These are phyloP conservation scores for Epinephelus lanceolatus DNA, from an alignment of 2,113 vertebrate species.

Conservation along the genomic window DNA sequence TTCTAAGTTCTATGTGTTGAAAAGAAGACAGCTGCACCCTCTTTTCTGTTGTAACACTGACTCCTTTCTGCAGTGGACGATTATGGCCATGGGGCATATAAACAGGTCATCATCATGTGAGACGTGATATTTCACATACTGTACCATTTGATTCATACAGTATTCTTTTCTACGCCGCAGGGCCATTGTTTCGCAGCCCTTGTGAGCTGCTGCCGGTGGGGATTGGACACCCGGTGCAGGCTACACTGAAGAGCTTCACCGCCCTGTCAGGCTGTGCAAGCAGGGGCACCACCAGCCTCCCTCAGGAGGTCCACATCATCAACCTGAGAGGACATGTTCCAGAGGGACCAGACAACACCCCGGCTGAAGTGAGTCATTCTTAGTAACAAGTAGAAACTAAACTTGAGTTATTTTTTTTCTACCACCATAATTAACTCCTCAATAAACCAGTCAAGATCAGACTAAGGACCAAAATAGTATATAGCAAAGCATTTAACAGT, in stretches of 20 bases:
- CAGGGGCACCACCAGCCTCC: conserved; percentile 87
- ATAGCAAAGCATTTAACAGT: background rate
- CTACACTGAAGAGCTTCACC: conserved; percentile 90
- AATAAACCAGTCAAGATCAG: background rate
- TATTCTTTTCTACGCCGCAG: conserved; percentile 69
- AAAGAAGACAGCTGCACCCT: background rate
- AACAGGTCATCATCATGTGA: background rate
- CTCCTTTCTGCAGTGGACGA: background rate
- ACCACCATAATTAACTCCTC: background rate
- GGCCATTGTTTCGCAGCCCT: conserved; percentile 83
- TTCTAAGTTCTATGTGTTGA: background rate
- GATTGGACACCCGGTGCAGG: conserved; percentile 91
- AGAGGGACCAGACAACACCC: conserved; percentile 76
- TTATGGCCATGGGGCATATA: background rate
- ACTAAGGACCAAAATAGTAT: background rate
- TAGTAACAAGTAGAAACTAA: background rate
- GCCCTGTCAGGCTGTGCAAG: conserved; percentile 94
- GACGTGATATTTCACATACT: background rate
- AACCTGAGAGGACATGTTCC: conserved; percentile 87
- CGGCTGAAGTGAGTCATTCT: conserved; percentile 85
- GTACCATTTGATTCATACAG: background rate
- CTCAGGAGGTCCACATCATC: conserved; percentile 94
- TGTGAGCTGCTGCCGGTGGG: conserved; percentile 91
- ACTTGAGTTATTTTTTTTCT: background rate
- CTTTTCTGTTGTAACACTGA: no score